These are phyloP conservation scores for Batillaria attramentaria DNA, from an alignment of 1,140 invertebrate genomes.

Conservation along the genomic window DNA sequence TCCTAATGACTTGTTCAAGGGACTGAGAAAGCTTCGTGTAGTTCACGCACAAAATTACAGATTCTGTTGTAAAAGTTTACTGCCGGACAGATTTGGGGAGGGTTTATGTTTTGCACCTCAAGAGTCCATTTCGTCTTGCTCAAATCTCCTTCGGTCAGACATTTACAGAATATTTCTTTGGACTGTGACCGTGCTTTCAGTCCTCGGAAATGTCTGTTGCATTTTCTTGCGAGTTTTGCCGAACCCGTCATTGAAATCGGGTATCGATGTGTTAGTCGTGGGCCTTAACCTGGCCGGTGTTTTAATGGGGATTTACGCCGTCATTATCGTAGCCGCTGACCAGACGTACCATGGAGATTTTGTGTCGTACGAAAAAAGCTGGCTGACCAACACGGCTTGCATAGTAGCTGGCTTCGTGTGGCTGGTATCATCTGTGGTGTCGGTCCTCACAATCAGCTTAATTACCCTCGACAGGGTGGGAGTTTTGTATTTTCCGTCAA, in stretches of 20 bases:
- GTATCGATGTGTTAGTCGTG: constrained; percentile 45
- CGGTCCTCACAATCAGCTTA: constrained; percentile 20
- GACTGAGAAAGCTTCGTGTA: background rate
- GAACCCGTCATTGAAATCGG: background rate
- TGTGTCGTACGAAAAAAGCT: constrained; percentile 4
- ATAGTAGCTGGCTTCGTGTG: constrained; percentile 29
- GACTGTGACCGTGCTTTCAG: constrained; percentile 37
- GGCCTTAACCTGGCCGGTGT: constrained; percentile 37
- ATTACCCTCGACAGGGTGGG: constrained; percentile 48
- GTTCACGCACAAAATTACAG: constrained; percentile 36
- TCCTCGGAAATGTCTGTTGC: constrained; percentile 45
- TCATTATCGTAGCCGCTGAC: constrained; percentile 27
- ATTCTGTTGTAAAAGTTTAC: constrained; percentile 42
- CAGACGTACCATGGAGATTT: constrained; percentile 48
- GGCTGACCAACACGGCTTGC: constrained; percentile 14
- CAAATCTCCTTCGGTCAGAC: constrained; percentile 37
- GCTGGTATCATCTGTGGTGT: constrained; percentile 26
- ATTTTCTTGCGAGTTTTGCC: constrained; percentile 27
- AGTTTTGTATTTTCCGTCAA: background rate
- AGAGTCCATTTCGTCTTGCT: constrained; percentile 49
- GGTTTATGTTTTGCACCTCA: constrained; percentile 17
- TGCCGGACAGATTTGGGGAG: constrained; percentile 23
- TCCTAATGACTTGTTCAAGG: constrained; percentile 27
- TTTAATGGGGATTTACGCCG: constrained; percentile 27
- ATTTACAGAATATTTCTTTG: constrained; percentile 38